Evolutionary conservation across 1,140 invertebrate genomes (phyloP).

Genomic region (Micrasema longulum): DNA sequence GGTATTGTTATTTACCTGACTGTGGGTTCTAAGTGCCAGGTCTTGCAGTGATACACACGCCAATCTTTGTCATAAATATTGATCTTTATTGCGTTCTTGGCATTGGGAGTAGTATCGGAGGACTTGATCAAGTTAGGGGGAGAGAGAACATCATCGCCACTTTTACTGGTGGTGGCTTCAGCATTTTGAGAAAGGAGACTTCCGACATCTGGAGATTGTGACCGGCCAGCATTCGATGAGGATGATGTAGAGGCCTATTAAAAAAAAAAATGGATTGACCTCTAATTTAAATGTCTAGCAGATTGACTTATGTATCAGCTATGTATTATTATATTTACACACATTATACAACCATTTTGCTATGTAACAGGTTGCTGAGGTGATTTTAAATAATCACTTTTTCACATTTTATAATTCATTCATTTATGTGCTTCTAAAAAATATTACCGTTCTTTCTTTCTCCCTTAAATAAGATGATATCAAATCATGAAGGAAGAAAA

Average conservation of each 20-base stretch:
- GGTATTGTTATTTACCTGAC: conserved; percentile 78
- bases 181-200: conserved; percentile 45
- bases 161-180: conserved; percentile 53
- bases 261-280: too few relatives aligned
- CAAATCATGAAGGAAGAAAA: conserved; percentile 97
- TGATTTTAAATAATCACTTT: too few relatives aligned
- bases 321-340: too few relatives aligned
- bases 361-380: too few relatives aligned
- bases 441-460: conserved; percentile 85
- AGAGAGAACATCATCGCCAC: conserved; percentile 55
- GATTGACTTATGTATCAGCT: too few relatives aligned
- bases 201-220: conserved; percentile 54
- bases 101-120: conserved; percentile 26
- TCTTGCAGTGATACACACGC: conserved; percentile 93
- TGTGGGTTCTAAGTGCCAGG: conserved; percentile 98
- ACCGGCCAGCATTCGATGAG: conserved; percentile 44
- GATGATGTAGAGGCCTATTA: conserved; percentile 29
- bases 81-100: conserved; percentile 45
- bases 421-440: too few relatives aligned
- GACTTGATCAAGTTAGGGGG: conserved; percentile 33
- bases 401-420: too few relatives aligned
- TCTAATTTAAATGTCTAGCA: too few relatives aligned
- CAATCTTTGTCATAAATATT: conserved; percentile 75
- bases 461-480: conserved; percentile 96
- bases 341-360: too few relatives aligned